A percentile compares a stretch with the other conserved stretches of the same genome.
Conservation (phyloP, 1,140 invertebrate species). For the Himalopsyche phryganea region DNA sequence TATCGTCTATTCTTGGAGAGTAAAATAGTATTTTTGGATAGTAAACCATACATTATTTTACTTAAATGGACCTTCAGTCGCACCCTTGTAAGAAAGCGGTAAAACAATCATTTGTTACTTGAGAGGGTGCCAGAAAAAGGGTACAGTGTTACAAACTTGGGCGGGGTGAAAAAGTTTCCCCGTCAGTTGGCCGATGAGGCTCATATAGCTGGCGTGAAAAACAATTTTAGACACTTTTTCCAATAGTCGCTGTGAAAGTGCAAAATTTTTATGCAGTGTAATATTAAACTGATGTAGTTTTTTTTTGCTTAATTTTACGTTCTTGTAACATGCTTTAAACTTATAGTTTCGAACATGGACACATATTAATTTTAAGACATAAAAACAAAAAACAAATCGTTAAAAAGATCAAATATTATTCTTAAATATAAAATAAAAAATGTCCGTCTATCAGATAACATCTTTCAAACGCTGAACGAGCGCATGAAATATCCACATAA, state of each 20-base stretch:
- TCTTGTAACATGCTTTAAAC: too few species aligned
- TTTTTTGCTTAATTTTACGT: too few species aligned
- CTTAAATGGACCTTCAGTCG: conserved; percentile 13
- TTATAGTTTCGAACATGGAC: too few species aligned
- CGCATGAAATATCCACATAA: too few species aligned
- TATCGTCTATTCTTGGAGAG: background rate
- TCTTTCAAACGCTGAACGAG: too few species aligned
- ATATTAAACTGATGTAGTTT: too few species aligned
- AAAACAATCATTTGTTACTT: conserved; percentile 23
- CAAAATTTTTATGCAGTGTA: too few species aligned
- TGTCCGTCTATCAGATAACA: too few species aligned
- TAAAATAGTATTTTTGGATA: background rate
- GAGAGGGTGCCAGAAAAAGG: conserved; percentile 1
- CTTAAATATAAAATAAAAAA: too few species aligned
- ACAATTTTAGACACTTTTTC: background rate
- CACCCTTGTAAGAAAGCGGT: conserved; percentile 24
- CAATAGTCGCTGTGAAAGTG: background rate
- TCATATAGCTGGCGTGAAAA: background rate
- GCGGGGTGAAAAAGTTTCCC: background rate
- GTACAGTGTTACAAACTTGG: background rate
- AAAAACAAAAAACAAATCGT: too few species aligned
- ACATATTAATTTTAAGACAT: too few species aligned
- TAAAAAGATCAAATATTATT: too few species aligned
- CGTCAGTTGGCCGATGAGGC: background rate
- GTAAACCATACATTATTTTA: conserved; percentile 19